A percentile compares a stretch with the other conserved stretches of the same genome.
Evolutionary conservation across 2,888 invertebrate species (phyloP).

Genomic region (Himalopsyche anomala): DNA sequence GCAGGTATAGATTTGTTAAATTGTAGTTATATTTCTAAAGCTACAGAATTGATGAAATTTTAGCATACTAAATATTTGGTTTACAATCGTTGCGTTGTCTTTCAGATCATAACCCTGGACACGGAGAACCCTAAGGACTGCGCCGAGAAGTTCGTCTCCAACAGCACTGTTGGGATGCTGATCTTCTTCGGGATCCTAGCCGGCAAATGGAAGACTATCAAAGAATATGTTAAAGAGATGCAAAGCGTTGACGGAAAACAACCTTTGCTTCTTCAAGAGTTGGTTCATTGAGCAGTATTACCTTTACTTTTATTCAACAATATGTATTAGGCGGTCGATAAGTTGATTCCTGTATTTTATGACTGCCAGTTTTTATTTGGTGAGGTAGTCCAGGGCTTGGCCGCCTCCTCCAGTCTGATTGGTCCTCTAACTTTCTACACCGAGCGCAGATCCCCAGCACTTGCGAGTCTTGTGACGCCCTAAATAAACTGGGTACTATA

Average conservation of each 20-base stretch:
- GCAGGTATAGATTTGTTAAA: conserved; percentile 77
- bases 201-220: conserved; percentile 72
- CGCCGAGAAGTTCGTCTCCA: conserved; percentile 92
- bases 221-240: conserved; percentile 50
- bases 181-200: conserved; percentile 87
- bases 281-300: background rate
- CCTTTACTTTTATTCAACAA: background rate
- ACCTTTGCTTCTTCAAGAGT: background rate
- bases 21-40: too few species aligned
- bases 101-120: conserved; percentile 88
- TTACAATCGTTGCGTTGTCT: conserved; percentile 61
- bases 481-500: too few species aligned
- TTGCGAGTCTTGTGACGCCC: too few species aligned
- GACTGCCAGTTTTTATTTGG: too few species aligned
- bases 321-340: too few species aligned
- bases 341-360: too few species aligned
- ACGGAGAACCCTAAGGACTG: conserved; percentile 91
- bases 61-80: background rate
- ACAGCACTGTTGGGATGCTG: conserved; percentile 89
- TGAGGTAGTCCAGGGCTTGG: too few species aligned
- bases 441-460: too few species aligned
- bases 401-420: too few species aligned
- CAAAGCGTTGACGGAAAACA: background rate
- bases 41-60: too few species aligned
- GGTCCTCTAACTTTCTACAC: too few species aligned